Base-by-base conservation (phyloP, 2,113 vertebrate genomes). In the Galemys pyrenaicus region DNA sequence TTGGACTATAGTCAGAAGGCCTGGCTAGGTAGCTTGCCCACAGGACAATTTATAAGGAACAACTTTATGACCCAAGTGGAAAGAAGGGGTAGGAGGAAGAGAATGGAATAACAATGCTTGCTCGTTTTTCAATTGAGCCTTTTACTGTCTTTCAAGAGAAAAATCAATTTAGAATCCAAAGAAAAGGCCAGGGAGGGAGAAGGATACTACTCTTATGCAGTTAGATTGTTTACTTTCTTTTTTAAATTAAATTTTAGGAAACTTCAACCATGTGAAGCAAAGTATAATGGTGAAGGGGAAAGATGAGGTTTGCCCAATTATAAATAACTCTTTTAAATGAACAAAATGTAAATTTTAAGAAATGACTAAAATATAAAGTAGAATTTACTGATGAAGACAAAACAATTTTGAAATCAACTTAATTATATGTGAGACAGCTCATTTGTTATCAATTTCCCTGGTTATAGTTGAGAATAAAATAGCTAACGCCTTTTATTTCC, bases 241-340 rank as follows among this genome's bases (percentile, higher is more conserved):
- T 71, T 70, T 67, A 65, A 65, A 93, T 87, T 94, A 71, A 95
- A 97, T 96, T 90, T 85, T 95, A 28, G 24, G 95, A 84, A 62
- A 65, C 91, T 95, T 97, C 70, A 94, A 86, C 98, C 96, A 93
- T 92, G 85, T 94, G 81, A 81, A 97, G 85, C 58, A 87, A 96
- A 89, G 90, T n/a, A 92, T 24, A 96, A 94, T 86, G 94, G 94
- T 26, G 74, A 97, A 96, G 73, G 89, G 92, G 95, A 91, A 95
- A 92, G 87, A 32, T 80, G 78, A 92, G 89, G 6, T 32, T 78
- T 96, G 92, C 70, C 88, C 60, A 70, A 11, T 96, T 96, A 97
- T 94, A 93, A 96, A 94, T 87, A 94, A 90, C 88, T 96, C 44
- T 92, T 96, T 96, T 94, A 80, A 97, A 35, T 95, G 67, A 96